phyloP scores from a whole-genome alignment of 2,888 invertebrate genomes.

The Osmoderma eremita region DNA sequence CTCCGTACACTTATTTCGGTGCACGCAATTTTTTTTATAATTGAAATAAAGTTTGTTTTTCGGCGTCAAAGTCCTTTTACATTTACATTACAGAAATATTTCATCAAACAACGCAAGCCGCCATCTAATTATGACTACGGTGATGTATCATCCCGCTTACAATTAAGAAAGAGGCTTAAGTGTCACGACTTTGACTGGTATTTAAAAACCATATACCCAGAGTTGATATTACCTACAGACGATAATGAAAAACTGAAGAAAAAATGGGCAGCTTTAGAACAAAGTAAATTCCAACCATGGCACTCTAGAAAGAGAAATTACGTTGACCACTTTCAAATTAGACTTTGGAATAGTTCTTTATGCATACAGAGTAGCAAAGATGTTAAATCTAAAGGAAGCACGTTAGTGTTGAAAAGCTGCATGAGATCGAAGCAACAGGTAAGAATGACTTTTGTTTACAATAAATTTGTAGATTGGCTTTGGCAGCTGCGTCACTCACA shows the following conservation, averaged over 20 bases:
- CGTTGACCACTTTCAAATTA: conserved; percentile 77
- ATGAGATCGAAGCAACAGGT: conserved; percentile 78
- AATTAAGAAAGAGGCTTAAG: conserved; percentile 76
- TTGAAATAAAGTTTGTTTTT: not conserved
- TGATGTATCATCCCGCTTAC: conserved; percentile 79
- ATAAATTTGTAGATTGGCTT: too few species aligned
- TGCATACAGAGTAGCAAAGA: conserved; percentile 85
- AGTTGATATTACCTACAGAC: conserved; percentile 74
- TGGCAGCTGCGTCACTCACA: too few species aligned
- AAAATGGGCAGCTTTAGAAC: conserved; percentile 71
- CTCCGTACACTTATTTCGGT: too few species aligned
- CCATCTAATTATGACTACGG: conserved; percentile 69
- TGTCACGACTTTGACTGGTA: conserved; percentile 92
- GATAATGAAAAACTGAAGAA: conserved; percentile 67
- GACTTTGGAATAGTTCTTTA: conserved; percentile 75
- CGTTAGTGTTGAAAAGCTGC: conserved; percentile 77
- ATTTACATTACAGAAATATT: conserved; percentile 74
- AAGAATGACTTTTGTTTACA: conserved; percentile 39
- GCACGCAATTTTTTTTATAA: too few species aligned
- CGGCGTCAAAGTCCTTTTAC: not conserved
- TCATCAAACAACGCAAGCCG: conserved; percentile 68
- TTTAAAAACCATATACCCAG: conserved; percentile 84
- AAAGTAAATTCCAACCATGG: conserved; percentile 81
- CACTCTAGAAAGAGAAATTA: conserved; percentile 83
- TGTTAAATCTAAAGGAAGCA: conserved; percentile 80